Conservation (phyloP, 2,797 vertebrate genomes). For the Benthosema pterotum region DNA sequence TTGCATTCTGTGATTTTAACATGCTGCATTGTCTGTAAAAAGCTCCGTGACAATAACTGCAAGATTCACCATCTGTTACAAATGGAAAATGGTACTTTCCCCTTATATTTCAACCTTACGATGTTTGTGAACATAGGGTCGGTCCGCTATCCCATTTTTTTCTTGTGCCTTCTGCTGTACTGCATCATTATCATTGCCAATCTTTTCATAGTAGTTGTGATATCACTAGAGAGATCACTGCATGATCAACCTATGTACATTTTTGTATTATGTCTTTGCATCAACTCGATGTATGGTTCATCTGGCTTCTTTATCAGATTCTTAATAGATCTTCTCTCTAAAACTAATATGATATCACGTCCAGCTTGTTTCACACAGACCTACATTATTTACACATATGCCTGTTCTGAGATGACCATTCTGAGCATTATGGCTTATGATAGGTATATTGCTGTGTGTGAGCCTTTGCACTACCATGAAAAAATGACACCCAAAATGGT, state of each 20-base stretch:
- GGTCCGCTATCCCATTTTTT: too few relatives aligned
- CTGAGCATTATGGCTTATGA: constrained; percentile 66
- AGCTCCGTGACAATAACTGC: too few relatives aligned
- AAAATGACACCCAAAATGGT: constrained; percentile 43
- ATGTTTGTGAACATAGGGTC: too few relatives aligned
- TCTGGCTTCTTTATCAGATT: constrained; percentile 61
- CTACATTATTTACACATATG: constrained; percentile 62
- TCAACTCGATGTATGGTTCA: constrained; percentile 67
- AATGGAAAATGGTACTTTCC: constrained; percentile 51
- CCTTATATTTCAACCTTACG: constrained; percentile 52
- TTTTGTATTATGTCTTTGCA: too few relatives aligned
- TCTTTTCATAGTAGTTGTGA: too few relatives aligned
- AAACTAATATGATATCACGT: constrained; percentile 51
- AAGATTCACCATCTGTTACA: background rate
- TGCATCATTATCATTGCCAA: too few relatives aligned
- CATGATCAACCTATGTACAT: too few relatives aligned
- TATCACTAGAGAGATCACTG: too few relatives aligned
- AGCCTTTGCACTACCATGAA: constrained; percentile 61
- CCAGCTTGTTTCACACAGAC: constrained; percentile 57
- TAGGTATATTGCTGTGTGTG: constrained; percentile 57
- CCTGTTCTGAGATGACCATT: constrained; percentile 57
- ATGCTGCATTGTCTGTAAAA: background rate
- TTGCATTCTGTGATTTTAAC: too few relatives aligned
- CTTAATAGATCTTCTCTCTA: constrained; percentile 55
- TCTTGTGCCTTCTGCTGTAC: too few relatives aligned